phyloP scores from a whole-genome alignment of 92 coral and sea anemone species.

The Palythoa grandiflora region DNA sequence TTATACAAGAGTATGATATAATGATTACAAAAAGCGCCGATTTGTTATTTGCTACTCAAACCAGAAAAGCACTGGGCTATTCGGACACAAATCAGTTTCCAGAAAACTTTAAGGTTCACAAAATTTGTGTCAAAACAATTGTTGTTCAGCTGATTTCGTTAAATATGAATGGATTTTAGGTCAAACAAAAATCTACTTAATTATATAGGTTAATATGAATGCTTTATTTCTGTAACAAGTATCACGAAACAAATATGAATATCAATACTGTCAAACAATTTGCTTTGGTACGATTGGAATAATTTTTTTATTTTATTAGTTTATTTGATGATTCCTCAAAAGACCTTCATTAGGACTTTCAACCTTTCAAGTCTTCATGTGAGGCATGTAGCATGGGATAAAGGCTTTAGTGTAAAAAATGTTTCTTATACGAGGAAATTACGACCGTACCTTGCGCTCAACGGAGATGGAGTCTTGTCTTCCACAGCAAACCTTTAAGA shows the following conservation, averaged over 20 bases:
- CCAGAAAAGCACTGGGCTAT: neutral
- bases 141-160: too few relatives aligned
- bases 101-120: too few relatives aligned
- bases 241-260: neutral
- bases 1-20: neutral
- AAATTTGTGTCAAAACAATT: too few relatives aligned
- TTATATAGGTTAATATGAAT: too few relatives aligned
- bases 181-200: too few relatives aligned
- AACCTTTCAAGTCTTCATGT: neutral
- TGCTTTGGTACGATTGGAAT: too few relatives aligned
- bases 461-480: conserved; percentile 32
- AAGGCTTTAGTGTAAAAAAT: neutral
- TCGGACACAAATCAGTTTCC: neutral
- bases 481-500: conserved; percentile 32
- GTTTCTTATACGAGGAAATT: neutral
- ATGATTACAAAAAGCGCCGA: neutral
- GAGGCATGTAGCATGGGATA: neutral
- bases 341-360: too few relatives aligned
- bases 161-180: too few relatives aligned
- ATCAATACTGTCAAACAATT: neutral
- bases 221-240: too few relatives aligned
- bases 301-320: too few relatives aligned
- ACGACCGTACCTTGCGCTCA: neutral
- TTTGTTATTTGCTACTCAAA: neutral
- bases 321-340: too few relatives aligned